These are phyloP conservation scores for Achlya flavicornis DNA, from an alignment of 2,888 invertebrate species.

Conservation along the genomic window DNA sequence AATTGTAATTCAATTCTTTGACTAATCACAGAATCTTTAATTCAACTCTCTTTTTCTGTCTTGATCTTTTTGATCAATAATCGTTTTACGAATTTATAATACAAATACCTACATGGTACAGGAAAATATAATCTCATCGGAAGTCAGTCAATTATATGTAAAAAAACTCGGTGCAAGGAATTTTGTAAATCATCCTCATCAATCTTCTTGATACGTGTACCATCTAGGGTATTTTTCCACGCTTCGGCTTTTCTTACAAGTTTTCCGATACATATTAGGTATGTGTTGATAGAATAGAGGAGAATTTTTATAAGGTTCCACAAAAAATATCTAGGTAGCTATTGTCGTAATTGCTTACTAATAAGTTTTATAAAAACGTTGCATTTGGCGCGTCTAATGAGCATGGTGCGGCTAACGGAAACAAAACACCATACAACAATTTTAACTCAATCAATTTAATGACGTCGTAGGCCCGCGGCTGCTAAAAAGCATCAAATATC, in stretches of 20 bases:
- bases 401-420: not conserved
- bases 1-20: too few species aligned
- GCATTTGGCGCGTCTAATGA: not conserved
- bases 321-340: too few species aligned
- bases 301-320: not conserved
- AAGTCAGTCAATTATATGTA: not conserved
- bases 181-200: slow-evolving; percentile 8
- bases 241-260: not conserved
- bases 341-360: too few species aligned
- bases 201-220: slow-evolving; percentile 2
- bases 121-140: not conserved
- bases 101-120: not conserved
- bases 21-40: too few species aligned
- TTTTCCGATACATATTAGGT: not conserved
- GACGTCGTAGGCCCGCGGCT: not conserved
- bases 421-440: not conserved
- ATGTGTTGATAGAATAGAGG: not conserved
- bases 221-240: not conserved
- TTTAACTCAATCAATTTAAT: not conserved
- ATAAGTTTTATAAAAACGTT: too few species aligned
- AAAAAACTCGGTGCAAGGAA: not conserved
- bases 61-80: too few species aligned
- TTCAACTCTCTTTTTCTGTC: too few species aligned
- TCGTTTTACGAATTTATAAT: too few species aligned
- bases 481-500: slow-evolving; percentile 1